Base-by-base conservation (phyloP, 2,888 invertebrate genomes). In the Hyppa rectilinea region DNA sequence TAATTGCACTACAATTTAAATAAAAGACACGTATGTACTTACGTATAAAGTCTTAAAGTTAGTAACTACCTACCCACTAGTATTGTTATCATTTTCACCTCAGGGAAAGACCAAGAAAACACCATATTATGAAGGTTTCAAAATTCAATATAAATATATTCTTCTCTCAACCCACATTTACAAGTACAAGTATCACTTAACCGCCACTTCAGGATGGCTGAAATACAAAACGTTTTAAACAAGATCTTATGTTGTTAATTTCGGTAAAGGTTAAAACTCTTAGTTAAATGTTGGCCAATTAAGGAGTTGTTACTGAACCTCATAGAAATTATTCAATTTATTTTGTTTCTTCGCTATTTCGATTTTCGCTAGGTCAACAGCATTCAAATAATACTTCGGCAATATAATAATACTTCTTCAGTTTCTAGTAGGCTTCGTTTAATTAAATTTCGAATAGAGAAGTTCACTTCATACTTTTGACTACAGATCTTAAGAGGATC, bases 271-370 rank as follows among this genome's bases (percentile, higher is more conserved):
- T 73, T 61, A 67, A 67, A 66, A 56, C 47, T 61, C 29, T 60
- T 55, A 47, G 43, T 70, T 56, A 58, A 71, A 61, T 73, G 31
- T 63, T 66, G 45, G 34, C 38, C 60, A 66, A 75, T 74, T 59
- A 68, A 14, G 52, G 1, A 38, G 43, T 43, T 67, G 14, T 45
- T 52, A 55, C 10, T 49, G 38, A 60, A 59, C 17, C 29, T 40
- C 47, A 40, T 26, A 53, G 6, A 34, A 50, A 75, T 34, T 68
- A 36, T 67, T 58, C 17, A 58, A 52, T 62, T 52, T 52, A 61
- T 47, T 45, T 31, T 45, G 36, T 73, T 52, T 55, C n/a, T 26
- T 34, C 26, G 38, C 47, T 47, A 23, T 62, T 61, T 38, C 6
- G 4, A 73, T 59, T 62, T 61, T 38, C 6, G 4, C 74, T 59